Conservation (phyloP, 1,140 invertebrate species). For the Drosophila repleta region DNA sequence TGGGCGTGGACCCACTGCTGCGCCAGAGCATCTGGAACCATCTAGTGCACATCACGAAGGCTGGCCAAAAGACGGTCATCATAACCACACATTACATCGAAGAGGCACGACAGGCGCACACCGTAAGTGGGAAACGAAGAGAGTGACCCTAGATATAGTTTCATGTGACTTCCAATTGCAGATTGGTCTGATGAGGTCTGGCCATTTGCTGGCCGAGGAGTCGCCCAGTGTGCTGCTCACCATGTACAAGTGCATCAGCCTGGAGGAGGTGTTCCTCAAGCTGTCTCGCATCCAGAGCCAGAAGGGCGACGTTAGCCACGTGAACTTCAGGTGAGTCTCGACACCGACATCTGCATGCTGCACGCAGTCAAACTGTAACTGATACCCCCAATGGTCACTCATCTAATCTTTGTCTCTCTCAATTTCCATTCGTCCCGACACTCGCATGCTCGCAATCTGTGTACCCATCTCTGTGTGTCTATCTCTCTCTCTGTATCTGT, state of each 20-base stretch:
- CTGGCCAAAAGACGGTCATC: conserved; percentile 93
- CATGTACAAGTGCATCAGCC: conserved; percentile 91
- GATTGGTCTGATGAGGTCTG: conserved; percentile 97
- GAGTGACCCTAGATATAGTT: background rate
- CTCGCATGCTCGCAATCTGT: conserved; percentile 72
- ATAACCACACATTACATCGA: conserved; percentile 98
- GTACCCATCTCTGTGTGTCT: conserved; percentile 52
- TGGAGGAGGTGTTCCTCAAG: conserved; percentile 98
- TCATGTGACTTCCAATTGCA: conserved; percentile 80
- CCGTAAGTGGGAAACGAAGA: conserved; percentile 85
- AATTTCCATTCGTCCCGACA: conserved; percentile 51
- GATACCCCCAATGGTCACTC: conserved; percentile 3
- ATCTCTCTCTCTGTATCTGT: conserved; percentile 12
- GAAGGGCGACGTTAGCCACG: conserved; percentile 76
- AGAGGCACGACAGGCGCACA: conserved; percentile 94
- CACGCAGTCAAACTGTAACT: conserved; percentile 49
- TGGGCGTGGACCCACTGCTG: conserved; percentile 95
- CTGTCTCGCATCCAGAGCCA: conserved; percentile 88
- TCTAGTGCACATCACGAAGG: conserved; percentile 92
- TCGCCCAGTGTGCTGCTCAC: conserved; percentile 93
- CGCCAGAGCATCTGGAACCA: conserved; percentile 97
- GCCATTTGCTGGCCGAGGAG: conserved; percentile 95
- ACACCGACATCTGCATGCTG: conserved; percentile 30
- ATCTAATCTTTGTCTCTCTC: conserved; percentile 46
- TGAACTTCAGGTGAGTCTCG: conserved; percentile 80